Evolutionary conservation across 2,888 invertebrate genomes (phyloP).

Genomic region (Amphipyra tragopoginis): DNA sequence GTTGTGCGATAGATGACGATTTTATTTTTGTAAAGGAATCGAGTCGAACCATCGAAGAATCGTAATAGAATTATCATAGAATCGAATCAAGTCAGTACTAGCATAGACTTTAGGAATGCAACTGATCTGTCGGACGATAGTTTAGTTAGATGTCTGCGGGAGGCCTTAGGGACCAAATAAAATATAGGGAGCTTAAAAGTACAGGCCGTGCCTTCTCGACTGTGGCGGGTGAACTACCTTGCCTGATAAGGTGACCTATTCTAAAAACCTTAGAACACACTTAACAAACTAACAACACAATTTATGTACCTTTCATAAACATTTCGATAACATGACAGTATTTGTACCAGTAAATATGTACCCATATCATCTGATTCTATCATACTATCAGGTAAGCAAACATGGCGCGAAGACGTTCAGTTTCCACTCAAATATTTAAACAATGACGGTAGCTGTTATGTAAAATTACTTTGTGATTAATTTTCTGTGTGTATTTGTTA

Average conservation of each 20-base stretch:
- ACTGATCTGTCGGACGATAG: no score
- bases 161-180: no score
- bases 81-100: no score
- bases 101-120: no score
- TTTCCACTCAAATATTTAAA: slow-evolving; percentile 47
- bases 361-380: slow-evolving; percentile 27
- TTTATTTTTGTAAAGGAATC: no score
- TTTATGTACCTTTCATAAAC: background rate
- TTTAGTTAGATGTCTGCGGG: no score
- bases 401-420: slow-evolving; percentile 21
- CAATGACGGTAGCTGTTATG: slow-evolving; percentile 29
- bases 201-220: no score
- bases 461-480: slow-evolving; percentile 30
- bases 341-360: slow-evolving; percentile 41
- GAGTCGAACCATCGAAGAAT: no score
- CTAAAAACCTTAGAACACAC: background rate
- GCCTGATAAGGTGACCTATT: slow-evolving; percentile 6
- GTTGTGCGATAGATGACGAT: no score
- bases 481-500: slow-evolving; percentile 13
- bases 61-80: no score
- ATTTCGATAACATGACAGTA: slow-evolving; percentile 29
- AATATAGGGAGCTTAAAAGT: no score
- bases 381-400: slow-evolving; percentile 25
- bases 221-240: no score
- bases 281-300: background rate